Evolutionary conservation across 2,888 invertebrate species (phyloP).

Genomic region (Drosophila meridiana): DNA sequence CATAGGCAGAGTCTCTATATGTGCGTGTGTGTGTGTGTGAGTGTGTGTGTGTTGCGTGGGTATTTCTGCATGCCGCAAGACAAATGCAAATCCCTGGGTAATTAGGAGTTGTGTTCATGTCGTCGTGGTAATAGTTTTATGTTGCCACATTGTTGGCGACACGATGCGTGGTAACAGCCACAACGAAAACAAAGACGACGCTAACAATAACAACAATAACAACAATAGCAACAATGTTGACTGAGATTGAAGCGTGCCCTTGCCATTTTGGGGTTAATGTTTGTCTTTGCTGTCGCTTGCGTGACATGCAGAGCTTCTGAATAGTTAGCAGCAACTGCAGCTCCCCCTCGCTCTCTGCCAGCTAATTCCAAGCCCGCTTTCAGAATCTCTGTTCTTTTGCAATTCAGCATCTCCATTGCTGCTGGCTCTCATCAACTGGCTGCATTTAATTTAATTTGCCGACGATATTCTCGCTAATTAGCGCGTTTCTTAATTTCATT

Average conservation of each 20-base stretch:
- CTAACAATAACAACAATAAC: conserved; percentile 25
- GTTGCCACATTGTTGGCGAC: conserved; percentile 78
- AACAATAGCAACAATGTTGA: conserved; percentile 42
- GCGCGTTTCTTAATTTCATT: conserved; percentile 69
- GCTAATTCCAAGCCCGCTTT: neutral
- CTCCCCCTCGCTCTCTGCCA: neutral
- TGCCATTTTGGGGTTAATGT: conserved; percentile 64
- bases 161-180: conserved; percentile 59
- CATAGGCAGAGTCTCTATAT: neutral
- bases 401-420: conserved; percentile 15
- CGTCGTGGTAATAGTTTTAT: conserved; percentile 80
- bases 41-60: conserved; percentile 1
- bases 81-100: conserved; percentile 82
- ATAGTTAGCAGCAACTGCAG: conserved; percentile 44
- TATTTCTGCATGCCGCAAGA: conserved; percentile 55
- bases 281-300: conserved; percentile 53
- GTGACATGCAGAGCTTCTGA: conserved; percentile 46
- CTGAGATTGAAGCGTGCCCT: conserved; percentile 70
- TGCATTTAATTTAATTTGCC: conserved; percentile 74
- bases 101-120: conserved; percentile 83
- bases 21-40: neutral
- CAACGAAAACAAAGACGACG: conserved; percentile 23
- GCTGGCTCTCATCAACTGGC: conserved; percentile 50
- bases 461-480: conserved; percentile 66
- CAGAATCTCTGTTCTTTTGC: neutral